phyloP scores from a whole-genome alignment of 2,888 invertebrate genomes.

The Criorhina ranunculi region DNA sequence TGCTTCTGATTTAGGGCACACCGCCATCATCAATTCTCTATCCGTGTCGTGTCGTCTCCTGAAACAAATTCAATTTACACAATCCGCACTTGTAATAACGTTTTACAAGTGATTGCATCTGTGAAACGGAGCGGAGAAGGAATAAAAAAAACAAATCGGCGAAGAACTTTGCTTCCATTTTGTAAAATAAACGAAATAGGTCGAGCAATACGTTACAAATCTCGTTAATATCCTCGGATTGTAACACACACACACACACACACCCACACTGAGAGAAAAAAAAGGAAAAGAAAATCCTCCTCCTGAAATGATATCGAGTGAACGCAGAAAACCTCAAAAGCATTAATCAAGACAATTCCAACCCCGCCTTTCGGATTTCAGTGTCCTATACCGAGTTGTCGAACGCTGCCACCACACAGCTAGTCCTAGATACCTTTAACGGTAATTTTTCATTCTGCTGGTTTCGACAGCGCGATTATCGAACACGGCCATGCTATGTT shows the following conservation, averaged over 20 bases:
- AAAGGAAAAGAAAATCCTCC: slow-evolving; percentile 41
- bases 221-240: slow-evolving; percentile 70
- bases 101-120: slow-evolving; percentile 72
- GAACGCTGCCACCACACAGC: neutral
- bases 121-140: slow-evolving; percentile 41
- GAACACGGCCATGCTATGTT: slow-evolving; percentile 71
- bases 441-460: slow-evolving; percentile 75
- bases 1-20: slow-evolving; percentile 33
- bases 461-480: slow-evolving; percentile 76
- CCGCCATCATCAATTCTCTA: slow-evolving; percentile 15
- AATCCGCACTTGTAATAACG: slow-evolving; percentile 71
- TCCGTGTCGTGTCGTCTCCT: neutral
- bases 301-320: slow-evolving; percentile 54
- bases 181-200: slow-evolving; percentile 70
- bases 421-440: slow-evolving; percentile 57
- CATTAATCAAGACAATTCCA: slow-evolving; percentile 75
- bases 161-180: slow-evolving; percentile 56
- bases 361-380: slow-evolving; percentile 1
- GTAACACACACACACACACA: slow-evolving; percentile 46
- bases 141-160: slow-evolving; percentile 17
- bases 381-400: neutral
- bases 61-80: slow-evolving; percentile 65
- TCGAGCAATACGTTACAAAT: slow-evolving; percentile 69
- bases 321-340: slow-evolving; percentile 70
- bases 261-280: neutral